phyloP scores from a whole-genome alignment of 2,888 invertebrate genomes.

The Acleris sparsana region DNA sequence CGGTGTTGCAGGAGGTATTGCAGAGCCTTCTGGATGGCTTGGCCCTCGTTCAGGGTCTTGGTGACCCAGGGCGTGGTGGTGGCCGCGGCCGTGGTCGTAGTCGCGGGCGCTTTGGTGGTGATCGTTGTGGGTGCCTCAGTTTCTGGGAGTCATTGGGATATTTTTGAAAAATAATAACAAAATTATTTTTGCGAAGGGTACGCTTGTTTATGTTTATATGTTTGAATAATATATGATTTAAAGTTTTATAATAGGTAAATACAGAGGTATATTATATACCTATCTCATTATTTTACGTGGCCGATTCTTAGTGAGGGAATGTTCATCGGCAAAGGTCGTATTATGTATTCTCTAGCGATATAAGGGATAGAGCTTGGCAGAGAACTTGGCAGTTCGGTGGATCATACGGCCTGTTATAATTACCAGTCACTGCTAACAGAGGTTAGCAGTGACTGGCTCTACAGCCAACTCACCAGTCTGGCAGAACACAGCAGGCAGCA shows the following conservation, averaged over 20 bases:
- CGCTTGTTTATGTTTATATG: no score
- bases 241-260: no score
- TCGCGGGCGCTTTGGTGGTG: constrained; percentile 55
- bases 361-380: no score
- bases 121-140: constrained; percentile 66
- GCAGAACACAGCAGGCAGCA: constrained; percentile 49
- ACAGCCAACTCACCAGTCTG: constrained; percentile 62
- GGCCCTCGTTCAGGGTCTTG: constrained; percentile 77
- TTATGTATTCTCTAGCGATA: no score
- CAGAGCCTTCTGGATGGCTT: constrained; percentile 86
- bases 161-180: background rate
- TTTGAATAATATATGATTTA: no score
- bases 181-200: no score
- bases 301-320: no score
- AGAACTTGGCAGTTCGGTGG: background rate
- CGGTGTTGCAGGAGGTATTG: constrained; percentile 90
- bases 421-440: no score
- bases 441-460: background rate
- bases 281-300: no score
- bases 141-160: constrained; percentile 50
- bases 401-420: no score
- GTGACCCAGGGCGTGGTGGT: constrained; percentile 69
- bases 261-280: no score
- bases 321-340: no score
- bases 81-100: constrained; percentile 55